phyloP scores from a whole-genome alignment of 2,888 invertebrate genomes.

The Ornithoptera alexandrae region DNA sequence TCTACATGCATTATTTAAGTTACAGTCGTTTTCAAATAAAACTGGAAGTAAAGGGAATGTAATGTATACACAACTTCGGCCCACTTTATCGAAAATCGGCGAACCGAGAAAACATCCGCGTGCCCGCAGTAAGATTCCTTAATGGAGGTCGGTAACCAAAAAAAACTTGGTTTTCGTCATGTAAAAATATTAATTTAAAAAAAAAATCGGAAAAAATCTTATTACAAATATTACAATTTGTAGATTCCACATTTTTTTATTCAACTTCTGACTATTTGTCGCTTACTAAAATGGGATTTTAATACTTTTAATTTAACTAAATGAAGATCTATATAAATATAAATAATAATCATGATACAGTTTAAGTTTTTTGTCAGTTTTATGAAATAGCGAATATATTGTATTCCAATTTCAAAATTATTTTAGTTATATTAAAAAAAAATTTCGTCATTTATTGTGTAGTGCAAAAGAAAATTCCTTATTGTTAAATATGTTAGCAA shows the following conservation, averaged over 20 bases:
- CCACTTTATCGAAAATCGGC: slow-evolving; percentile 7
- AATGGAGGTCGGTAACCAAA: not conserved
- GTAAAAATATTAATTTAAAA: not conserved
- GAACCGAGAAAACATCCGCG: not conserved
- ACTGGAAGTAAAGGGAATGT: slow-evolving; percentile 8
- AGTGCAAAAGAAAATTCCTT: not conserved
- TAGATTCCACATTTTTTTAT: too few species aligned
- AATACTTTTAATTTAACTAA: too few species aligned
- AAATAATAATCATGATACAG: too few species aligned
- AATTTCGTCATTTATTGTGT: not conserved
- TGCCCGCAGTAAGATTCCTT: not conserved
- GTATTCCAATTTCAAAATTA: too few species aligned
- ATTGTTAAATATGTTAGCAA: not conserved
- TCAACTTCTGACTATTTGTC: too few species aligned
- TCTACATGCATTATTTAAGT: not conserved
- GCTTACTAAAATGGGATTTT: too few species aligned
- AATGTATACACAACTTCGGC: not conserved
- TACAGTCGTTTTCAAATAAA: slow-evolving; percentile 4
- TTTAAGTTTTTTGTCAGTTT: too few species aligned
- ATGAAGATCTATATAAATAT: too few species aligned
- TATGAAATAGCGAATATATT: too few species aligned
- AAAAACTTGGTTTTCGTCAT: not conserved
- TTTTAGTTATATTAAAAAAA: not conserved
- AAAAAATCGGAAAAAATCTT: too few species aligned
- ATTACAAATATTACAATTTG: too few species aligned